Conservation (phyloP, 2,888 invertebrate genomes). For the Ypsolopha sequella region DNA sequence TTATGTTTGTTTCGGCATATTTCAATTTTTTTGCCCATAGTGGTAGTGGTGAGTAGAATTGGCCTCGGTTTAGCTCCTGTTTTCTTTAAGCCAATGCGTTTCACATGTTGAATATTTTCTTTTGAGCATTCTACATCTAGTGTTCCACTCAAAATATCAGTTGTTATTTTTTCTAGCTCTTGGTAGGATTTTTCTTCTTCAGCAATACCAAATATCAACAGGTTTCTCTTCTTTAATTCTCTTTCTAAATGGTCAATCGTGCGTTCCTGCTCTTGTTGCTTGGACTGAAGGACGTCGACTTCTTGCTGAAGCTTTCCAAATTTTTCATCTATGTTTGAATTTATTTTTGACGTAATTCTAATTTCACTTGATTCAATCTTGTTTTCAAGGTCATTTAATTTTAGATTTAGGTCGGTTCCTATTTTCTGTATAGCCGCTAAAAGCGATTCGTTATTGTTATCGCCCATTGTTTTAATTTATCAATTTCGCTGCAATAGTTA, state of each 20-base stretch:
- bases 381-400: background rate
- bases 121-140: background rate
- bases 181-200: background rate
- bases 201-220: background rate
- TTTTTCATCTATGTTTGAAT: background rate
- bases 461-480: too few species aligned
- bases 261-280: background rate
- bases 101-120: background rate
- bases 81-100: background rate
- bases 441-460: too few species aligned
- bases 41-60: background rate
- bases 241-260: background rate
- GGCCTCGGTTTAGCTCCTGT: background rate
- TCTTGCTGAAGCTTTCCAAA: background rate
- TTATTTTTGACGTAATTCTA: background rate
- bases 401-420: too few species aligned
- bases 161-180: background rate
- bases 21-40: background rate
- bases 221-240: background rate
- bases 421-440: too few species aligned
- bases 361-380: background rate
- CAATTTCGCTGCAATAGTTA: too few species aligned
- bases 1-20: background rate
- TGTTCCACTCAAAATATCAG: background rate
- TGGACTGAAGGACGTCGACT: background rate